Evolutionary conservation across 53 echinoderm and acorn worm genomes (phyloP), one percentile per base, ranked within the genome.

Genomic region (Astropecten irregularis): DNA sequence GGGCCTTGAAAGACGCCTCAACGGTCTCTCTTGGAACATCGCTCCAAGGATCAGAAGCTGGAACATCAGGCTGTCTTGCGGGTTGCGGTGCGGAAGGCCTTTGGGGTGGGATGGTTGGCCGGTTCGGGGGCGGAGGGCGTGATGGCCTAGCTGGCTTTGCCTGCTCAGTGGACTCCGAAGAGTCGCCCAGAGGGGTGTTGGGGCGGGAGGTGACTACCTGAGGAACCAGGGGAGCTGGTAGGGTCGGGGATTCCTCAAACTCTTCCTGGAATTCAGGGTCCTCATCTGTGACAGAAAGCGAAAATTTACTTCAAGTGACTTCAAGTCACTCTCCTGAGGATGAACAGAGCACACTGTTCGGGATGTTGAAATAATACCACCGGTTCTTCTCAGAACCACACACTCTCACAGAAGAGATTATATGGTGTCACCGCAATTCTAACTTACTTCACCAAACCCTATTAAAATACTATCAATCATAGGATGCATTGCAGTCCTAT

Each of bases 111-210:
- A 81, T 90, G 20, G 85, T 60, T 9, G 73, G 87, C 20, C 85
- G 68, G 35, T 59, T 82, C n/a, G 86, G 86, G 20, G 89, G 89
- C 19, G 92, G 92, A 9, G 92, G 92, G 37, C 89, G 71, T 22
- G 82, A 59, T 29, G 88, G 88, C 16, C 57, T 37, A 4, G 82
- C 23, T 1, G 83, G 73, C 9, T 37, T 82, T 26, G 71, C 15
- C 48, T 70, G 40, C 27, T 50, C 39, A 14, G 44, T 4, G 10
- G 65, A 2, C 3, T 77, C 76, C 15, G 54, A 58, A 4, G 27
- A 8, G 1, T 69, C 71, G 6, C 18, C 38, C 38, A 23, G 20
- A 1, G 86, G 86, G 53, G 86, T 86, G 20, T 23, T 66, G 10
- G 86, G 86, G 32, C 86, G 63, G 8, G 86, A 86, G 66, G 53